Evolutionary conservation across 2,888 invertebrate genomes (phyloP).

Genomic region (Metacarcinus magister): DNA sequence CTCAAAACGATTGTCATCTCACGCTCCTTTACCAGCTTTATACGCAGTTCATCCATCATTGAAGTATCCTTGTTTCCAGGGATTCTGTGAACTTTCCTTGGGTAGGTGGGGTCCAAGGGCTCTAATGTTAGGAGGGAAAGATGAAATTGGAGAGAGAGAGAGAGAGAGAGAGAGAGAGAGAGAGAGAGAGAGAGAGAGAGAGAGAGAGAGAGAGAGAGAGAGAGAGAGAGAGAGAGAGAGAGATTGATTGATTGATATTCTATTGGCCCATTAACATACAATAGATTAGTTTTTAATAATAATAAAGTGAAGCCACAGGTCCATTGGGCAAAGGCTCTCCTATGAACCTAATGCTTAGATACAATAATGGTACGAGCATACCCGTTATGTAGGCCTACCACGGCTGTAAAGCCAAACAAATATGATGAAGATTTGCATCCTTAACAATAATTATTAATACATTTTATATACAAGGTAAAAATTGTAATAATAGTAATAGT

Average conservation of each 20-base stretch:
- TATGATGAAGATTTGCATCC: too few species aligned
- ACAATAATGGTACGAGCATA: too few species aligned
- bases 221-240: conserved; percentile 4
- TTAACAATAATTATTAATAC: too few species aligned
- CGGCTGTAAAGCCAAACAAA: too few species aligned
- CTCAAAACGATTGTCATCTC: conserved; percentile 85
- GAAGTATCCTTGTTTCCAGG: conserved; percentile 66
- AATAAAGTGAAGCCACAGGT: too few species aligned
- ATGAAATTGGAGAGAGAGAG: neutral
- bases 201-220: conserved; percentile 26
- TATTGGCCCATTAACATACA: too few species aligned
- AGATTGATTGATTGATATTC: neutral
- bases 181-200: conserved; percentile 26
- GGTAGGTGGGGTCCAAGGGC: conserved; percentile 61
- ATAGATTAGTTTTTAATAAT: too few species aligned
- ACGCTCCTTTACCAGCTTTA: conserved; percentile 85
- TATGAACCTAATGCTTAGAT: too few species aligned
- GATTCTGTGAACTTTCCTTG: conserved; percentile 50
- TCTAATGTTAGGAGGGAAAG: neutral
- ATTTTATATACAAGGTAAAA: too few species aligned
- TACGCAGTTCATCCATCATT: conserved; percentile 82
- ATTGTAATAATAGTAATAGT: too few species aligned
- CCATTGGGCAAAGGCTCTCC: too few species aligned
- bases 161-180: conserved; percentile 10
- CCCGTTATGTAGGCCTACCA: too few species aligned